Percentiles rank a stretch among this genome's conserved stretches.
These are phyloP conservation scores for Cryptocephalus moraei DNA, from an alignment of 2,888 invertebrate species.

Conservation along the genomic window DNA sequence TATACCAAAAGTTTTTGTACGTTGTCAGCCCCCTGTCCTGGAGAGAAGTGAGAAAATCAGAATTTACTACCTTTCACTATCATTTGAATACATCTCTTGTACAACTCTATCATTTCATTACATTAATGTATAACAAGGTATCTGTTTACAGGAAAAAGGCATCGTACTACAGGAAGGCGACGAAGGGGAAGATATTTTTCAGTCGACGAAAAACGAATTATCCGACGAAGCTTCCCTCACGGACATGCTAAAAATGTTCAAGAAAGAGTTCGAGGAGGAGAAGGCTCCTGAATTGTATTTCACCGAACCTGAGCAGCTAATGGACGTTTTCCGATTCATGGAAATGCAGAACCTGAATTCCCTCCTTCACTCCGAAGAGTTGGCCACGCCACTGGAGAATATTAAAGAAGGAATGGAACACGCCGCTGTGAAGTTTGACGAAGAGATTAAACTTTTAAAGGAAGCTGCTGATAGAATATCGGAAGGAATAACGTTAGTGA, in stretches of 20 bases:
- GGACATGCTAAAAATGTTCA: conserved; percentile 40
- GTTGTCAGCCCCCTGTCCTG: conserved; percentile 53
- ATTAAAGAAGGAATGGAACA: conserved; percentile 39
- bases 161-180: conserved; percentile 1
- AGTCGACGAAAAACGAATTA: conserved; percentile 10
- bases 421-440: conserved; percentile 35
- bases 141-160: no score
- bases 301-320: conserved; percentile 43
- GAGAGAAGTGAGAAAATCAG: conserved; percentile 34
- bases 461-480: conserved; percentile 37
- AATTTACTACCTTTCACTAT: no score
- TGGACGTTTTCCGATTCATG: conserved; percentile 47
- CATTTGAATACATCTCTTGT: no score
- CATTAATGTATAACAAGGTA: no score
- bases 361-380: conserved; percentile 48
- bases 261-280: conserved; percentile 37
- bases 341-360: conserved; percentile 55
- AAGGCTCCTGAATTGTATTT: conserved; percentile 48
- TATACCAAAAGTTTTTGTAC: conserved; percentile 59
- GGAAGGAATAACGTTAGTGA: conserved; percentile 33
- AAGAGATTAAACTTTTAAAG: conserved; percentile 35
- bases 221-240: conserved; percentile 28
- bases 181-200: conserved; percentile 19
- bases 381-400: conserved; percentile 43
- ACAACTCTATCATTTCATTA: no score